Base-by-base conservation (phyloP, 1,140 invertebrate genomes). In the Bombyx mori region DNA sequence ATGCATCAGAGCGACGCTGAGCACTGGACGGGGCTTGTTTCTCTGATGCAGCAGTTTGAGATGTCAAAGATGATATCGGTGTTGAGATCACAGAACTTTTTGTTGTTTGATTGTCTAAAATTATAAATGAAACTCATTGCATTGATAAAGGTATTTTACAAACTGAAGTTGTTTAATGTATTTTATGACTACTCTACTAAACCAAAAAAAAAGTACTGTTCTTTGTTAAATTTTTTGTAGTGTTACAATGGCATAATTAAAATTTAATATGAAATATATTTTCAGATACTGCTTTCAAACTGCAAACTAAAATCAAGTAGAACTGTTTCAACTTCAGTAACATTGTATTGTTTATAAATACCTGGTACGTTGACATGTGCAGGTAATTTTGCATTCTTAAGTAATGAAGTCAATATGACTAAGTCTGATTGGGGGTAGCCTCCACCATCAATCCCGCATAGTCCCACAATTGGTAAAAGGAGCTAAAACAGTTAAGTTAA, bases 321-420 rank as follows among this genome's bases (percentile, higher is more conserved):
- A 35, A 35, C 4, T 35, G 26, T 35, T 35, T 35, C 26, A 35
- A 35, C 4, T 35, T 1, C 26, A 2, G 26, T 35, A 35, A 35
- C 26, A 35, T 35, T 35, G 26, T 3, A 35, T 35, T 35, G 26
- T 35, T 35, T 5, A 35, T 35, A 35, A 35, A 35, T 72, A 88
- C 86, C 81, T 63, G 80, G 56, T 57, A 73, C 73, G 71, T 70
- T 75, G 18, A 78, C 75, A 75, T 82, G 74, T 48, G 82, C 68
- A 45, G 86, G 79, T 58, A 85, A 62, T 55, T 88, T 85, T 12
- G 88, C 80, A 76, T 78, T 85, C 58, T 88, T 89, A 49, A 89
- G 65, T 44, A 88, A 65, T 18, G 81, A 81, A 26, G 80, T 80
- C 68, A 89, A 70, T 35, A 86, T 80, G n/a, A 82, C 78, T 56